phyloP scores from a whole-genome alignment of 2,888 invertebrate species.

The Axea sp. region DNA sequence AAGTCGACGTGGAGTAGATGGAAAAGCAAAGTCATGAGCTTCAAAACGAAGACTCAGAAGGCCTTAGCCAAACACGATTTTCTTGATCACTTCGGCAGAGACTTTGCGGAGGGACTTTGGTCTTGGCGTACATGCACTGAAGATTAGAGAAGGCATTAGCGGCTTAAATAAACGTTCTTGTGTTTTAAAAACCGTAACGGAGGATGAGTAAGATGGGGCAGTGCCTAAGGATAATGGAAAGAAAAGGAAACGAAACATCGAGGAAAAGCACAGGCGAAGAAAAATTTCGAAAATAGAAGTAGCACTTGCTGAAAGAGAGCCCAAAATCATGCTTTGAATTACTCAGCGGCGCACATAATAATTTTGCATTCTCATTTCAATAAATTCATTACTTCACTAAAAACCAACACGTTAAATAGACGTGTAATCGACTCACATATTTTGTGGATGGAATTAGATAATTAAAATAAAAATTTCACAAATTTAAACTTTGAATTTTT shows the following conservation, averaged over 20 bases:
- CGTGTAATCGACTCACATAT: too few species aligned
- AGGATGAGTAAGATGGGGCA: conserved; percentile 5
- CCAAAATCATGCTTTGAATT: conserved; percentile 30
- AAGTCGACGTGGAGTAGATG: conserved; percentile 45
- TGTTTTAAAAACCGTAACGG: conserved; percentile 45
- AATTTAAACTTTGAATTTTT: too few species aligned
- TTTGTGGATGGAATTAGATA: too few species aligned
- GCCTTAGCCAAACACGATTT: conserved; percentile 59
- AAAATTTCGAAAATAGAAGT: conserved; percentile 36
- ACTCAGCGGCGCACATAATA: conserved; percentile 32
- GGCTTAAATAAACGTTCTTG: conserved; percentile 52
- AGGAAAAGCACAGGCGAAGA: conserved; percentile 26
- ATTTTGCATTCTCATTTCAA: conserved; percentile 50
- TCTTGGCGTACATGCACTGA: conserved; percentile 32
- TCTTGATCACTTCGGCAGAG: conserved; percentile 51
- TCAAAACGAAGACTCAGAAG: conserved; percentile 23
- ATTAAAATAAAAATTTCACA: too few species aligned
- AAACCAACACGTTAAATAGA: neutral
- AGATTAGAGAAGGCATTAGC: conserved; percentile 55
- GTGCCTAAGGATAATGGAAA: conserved; percentile 9
- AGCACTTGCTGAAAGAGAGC: conserved; percentile 37
- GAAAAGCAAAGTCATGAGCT: conserved; percentile 43
- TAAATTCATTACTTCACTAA: conserved; percentile 36
- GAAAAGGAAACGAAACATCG: conserved; percentile 7
- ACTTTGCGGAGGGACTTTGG: conserved; percentile 38